Evolutionary conservation across 2,113 vertebrate species (phyloP).

Genomic region (Rissa tridactyla): DNA sequence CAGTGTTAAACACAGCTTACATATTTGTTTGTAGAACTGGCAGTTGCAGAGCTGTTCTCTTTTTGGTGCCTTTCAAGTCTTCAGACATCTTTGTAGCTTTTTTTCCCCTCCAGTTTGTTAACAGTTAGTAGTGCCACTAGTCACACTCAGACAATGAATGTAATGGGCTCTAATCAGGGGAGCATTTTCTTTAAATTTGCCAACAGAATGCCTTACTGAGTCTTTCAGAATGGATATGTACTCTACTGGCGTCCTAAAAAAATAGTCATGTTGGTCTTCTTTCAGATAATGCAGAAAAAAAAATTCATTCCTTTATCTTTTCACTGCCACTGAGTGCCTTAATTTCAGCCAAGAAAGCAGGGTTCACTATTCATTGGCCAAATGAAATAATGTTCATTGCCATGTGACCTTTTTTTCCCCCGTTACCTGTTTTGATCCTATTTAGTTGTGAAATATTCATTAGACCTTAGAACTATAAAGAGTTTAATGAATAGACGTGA

Average conservation of each 20-base stretch:
- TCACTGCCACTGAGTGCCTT: slow-evolving; percentile 82
- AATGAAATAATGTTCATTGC: slow-evolving; percentile 65
- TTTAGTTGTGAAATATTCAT: slow-evolving; percentile 65
- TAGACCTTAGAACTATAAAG: slow-evolving; percentile 60
- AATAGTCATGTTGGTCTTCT: slow-evolving; percentile 12
- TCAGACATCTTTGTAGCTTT: slow-evolving; percentile 58
- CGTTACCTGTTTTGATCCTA: slow-evolving; percentile 4
- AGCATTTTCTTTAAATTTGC: slow-evolving; percentile 73
- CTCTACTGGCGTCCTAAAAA: slow-evolving; percentile 64
- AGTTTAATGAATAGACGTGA: slow-evolving; percentile 66
- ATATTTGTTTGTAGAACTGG: slow-evolving; percentile 66
- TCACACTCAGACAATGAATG: slow-evolving; percentile 75
- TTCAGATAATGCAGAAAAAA: slow-evolving; percentile 23
- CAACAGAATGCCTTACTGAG: slow-evolving; percentile 80
- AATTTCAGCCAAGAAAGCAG: slow-evolving; percentile 77
- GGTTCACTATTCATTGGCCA: slow-evolving; percentile 71
- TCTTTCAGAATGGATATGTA: slow-evolving; percentile 59
- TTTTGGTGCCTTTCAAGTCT: slow-evolving; percentile 77
- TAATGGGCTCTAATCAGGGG: slow-evolving; percentile 73
- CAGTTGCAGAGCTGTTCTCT: slow-evolving; percentile 72
- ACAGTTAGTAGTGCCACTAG: slow-evolving; percentile 57
- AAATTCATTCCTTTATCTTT: slow-evolving; percentile 63
- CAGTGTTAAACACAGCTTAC: slow-evolving; percentile 78
- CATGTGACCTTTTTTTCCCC: slow-evolving; percentile 35
- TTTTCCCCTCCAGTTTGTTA: slow-evolving; percentile 15